A percentile compares a stretch with the other conserved stretches of the same genome.
These are phyloP conservation scores for Cheilosia soror DNA, from an alignment of 2,888 invertebrate species.

Conservation along the genomic window DNA sequence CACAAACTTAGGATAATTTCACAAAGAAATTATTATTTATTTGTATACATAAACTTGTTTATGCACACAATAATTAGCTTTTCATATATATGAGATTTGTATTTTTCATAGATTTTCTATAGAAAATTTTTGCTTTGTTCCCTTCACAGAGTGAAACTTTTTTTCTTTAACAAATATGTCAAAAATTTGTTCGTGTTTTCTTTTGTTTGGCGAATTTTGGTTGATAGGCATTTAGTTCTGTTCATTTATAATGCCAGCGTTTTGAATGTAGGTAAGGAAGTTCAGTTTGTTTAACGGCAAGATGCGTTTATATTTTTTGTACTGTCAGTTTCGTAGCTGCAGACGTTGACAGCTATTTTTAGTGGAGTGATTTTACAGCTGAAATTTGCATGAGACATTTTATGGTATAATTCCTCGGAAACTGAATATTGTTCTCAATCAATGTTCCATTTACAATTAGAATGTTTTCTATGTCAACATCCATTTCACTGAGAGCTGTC, in stretches of 20 bases:
- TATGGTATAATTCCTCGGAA: too few relatives aligned
- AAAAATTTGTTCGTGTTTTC: conserved; percentile 53
- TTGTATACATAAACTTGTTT: conserved; percentile 26
- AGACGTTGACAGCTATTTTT: too few relatives aligned
- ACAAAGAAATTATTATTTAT: conserved; percentile 29
- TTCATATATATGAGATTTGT: conserved; percentile 27
- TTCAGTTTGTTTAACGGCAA: neutral
- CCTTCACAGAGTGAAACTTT: conserved; percentile 39
- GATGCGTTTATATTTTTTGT: neutral
- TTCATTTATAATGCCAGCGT: conserved; percentile 18
- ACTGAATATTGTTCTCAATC: too few relatives aligned
- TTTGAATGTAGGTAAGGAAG: neutral
- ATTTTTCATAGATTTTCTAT: conserved; percentile 7
- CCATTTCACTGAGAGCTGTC: too few relatives aligned
- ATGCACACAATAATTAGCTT: conserved; percentile 45
- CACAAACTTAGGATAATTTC: conserved; percentile 24
- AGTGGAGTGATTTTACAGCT: too few relatives aligned
- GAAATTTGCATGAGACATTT: too few relatives aligned
- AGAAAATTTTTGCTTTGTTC: conserved; percentile 46
- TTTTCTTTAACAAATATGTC: conserved; percentile 32
- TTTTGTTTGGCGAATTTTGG: conserved; percentile 62
- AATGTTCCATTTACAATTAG: too few relatives aligned
- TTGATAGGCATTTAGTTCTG: conserved; percentile 43
- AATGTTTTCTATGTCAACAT: too few relatives aligned
- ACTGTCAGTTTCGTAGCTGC: too few relatives aligned